phyloP scores from a whole-genome alignment of 2,113 vertebrate genomes.

The Ammospiza caudacuta region DNA sequence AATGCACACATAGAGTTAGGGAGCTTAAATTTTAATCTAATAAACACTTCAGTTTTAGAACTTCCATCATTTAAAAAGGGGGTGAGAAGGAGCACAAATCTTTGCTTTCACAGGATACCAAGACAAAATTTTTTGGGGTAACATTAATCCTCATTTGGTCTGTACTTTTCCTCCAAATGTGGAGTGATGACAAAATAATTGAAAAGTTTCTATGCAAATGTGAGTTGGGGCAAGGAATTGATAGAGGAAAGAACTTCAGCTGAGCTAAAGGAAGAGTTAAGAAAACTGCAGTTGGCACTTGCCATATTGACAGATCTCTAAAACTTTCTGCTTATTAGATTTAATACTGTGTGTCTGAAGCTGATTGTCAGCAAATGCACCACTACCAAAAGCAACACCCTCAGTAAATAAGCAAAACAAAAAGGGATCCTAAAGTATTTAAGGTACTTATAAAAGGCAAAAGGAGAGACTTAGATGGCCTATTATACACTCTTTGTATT shows the following conservation, averaged over 20 bases:
- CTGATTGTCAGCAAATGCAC: neutral
- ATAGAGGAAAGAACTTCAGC: neutral
- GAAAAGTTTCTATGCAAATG: neutral
- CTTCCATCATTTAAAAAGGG: neutral
- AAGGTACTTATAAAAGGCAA: neutral
- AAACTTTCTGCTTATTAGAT: neutral
- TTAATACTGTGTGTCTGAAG: neutral
- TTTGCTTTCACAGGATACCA: neutral
- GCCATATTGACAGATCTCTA: neutral
- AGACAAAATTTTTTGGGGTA: rapidly evolving
- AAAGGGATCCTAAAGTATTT: neutral
- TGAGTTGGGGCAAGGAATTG: neutral
- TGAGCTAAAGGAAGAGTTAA: neutral
- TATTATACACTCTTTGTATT: neutral
- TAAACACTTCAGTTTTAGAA: neutral
- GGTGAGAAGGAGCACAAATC: neutral
- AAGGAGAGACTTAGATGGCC: neutral
- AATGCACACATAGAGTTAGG: neutral
- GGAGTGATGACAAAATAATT: neutral
- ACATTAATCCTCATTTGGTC: neutral
- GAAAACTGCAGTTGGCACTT: neutral
- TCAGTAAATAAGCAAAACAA: neutral
- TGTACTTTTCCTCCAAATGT: neutral
- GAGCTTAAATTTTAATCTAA: neutral
- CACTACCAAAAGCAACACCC: neutral